Base-by-base conservation (phyloP, 2,797 vertebrate species). In the Capromys pilorides region DNA sequence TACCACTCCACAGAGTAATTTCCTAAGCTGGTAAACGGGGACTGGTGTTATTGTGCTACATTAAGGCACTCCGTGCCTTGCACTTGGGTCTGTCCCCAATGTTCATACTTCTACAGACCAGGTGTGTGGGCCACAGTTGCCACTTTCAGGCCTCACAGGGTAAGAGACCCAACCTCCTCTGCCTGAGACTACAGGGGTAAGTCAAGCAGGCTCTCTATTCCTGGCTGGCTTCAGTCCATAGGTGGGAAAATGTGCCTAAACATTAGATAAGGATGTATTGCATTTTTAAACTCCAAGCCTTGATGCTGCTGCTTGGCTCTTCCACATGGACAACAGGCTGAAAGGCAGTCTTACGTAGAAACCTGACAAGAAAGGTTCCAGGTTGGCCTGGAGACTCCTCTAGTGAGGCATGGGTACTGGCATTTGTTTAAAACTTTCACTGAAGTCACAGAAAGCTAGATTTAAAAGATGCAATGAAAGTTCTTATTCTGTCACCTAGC, bases 391-490 rank as follows among this genome's bases (percentile, higher is more conserved):
- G 54, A 85, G 45, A 64, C 33, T 6, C 61, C 31, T 41, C 73
- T 61, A 59, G 10, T 16, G 14, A 49, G n/a, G 69, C 16, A 6
- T 64, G 21, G n/a, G 54, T 19, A 67, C 19, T 80, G 51, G 61
- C 26, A 51, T 64, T 39, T 83, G 21, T 69, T 90, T 80, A 79
- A 39, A 77, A 88, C 28, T 89, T 78, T 84, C 59, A 41, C 0
- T 33, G 62, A 87, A 62, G 91, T 49, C 83, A 82, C 28, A 73
- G 45, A 84, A 84, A 61, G 28, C 77, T 41, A 31, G 14, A 73
- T 5, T n/a, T 49, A 71, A 79, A 92, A 45, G 64, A 59, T 75
- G 39, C 73, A 85, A 81, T 84, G 82, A 59, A 93, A 82, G 79
- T 88, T 67, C 66, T 86, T 67, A 22, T 81, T 79, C 39, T 86